Evolutionary conservation across 2,888 invertebrate genomes (phyloP).

Genomic region (Cyclophora punctaria): DNA sequence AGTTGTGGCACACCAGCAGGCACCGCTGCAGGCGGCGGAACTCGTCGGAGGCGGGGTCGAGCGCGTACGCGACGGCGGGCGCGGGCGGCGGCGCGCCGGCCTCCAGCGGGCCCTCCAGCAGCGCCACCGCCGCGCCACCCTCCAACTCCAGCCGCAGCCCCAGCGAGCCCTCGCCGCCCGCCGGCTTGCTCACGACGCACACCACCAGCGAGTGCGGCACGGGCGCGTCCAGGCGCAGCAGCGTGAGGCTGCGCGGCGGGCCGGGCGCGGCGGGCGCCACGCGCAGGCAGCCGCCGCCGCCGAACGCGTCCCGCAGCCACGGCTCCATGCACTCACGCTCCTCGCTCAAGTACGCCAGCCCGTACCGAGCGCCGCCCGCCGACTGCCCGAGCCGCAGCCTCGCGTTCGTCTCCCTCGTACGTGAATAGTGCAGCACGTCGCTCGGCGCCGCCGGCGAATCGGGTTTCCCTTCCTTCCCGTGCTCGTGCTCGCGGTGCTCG

Average conservation of each 20-base stretch:
- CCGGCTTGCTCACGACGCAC: slow-evolving; percentile 53
- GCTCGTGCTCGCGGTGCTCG: no score
- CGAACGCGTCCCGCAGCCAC: slow-evolving; percentile 59
- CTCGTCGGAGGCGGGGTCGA: slow-evolving; percentile 11
- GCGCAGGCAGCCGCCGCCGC: slow-evolving; percentile 69
- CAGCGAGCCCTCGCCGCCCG: slow-evolving; percentile 16
- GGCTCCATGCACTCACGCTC: slow-evolving; percentile 49
- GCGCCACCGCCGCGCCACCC: slow-evolving; percentile 30
- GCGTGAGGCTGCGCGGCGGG: slow-evolving; percentile 26
- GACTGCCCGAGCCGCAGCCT: slow-evolving; percentile 25
- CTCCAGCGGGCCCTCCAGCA: slow-evolving; percentile 21
- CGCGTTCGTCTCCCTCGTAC: no score
- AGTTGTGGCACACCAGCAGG: slow-evolving; percentile 44
- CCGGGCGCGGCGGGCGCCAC: slow-evolving; percentile 47
- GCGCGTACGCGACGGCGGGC: slow-evolving; percentile 23
- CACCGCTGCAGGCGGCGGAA: slow-evolving; percentile 39
- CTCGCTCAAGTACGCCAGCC: slow-evolving; percentile 30
- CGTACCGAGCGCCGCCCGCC: slow-evolving; percentile 19
- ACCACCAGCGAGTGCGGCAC: slow-evolving; percentile 35
- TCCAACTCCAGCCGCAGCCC: slow-evolving; percentile 30
- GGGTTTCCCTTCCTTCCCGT: no score
- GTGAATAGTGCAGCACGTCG: no score
- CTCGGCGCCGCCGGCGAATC: no score
- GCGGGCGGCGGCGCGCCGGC: slow-evolving; percentile 1
- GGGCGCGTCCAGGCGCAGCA: slow-evolving; percentile 54